Evolutionary conservation across 2,113 vertebrate species (phyloP).

Genomic region (Nymphicus hollandicus): DNA sequence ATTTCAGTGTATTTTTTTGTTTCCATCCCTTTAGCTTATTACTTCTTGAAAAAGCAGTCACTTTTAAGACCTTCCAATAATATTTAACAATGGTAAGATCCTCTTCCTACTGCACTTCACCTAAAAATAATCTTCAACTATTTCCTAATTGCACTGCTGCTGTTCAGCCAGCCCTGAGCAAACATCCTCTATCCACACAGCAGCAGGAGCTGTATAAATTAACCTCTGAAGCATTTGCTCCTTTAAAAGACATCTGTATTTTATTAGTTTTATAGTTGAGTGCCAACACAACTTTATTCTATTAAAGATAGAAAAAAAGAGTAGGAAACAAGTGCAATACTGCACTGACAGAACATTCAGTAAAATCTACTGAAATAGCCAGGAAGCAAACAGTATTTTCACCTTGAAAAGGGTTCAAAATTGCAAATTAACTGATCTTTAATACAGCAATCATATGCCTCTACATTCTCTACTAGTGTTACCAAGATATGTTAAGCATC

Average conservation of each 20-base stretch:
- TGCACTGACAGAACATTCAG: neutral
- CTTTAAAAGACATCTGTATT: neutral
- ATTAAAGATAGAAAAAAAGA: accelerated
- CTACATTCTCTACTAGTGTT: neutral
- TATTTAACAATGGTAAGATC: neutral
- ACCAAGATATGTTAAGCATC: neutral
- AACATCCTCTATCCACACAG: neutral
- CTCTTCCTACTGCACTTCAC: neutral
- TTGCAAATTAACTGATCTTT: neutral
- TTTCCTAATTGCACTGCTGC: neutral
- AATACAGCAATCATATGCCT: neutral
- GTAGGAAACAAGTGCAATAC: neutral
- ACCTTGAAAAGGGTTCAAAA: neutral
- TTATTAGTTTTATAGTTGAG: neutral
- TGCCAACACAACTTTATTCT: neutral
- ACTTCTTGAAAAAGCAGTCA: neutral
- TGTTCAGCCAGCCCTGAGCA: neutral
- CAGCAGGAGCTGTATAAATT: neutral
- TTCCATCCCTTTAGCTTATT: neutral
- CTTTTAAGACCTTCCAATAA: neutral
- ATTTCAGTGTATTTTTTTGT: neutral
- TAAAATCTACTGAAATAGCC: neutral
- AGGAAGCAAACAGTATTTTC: neutral
- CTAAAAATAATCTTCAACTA: neutral
- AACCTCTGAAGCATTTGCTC: neutral